Percentiles rank a stretch among this genome's conserved stretches.
Conservation (phyloP, 1,140 invertebrate genomes). For the Pectinophora gossypiella region DNA sequence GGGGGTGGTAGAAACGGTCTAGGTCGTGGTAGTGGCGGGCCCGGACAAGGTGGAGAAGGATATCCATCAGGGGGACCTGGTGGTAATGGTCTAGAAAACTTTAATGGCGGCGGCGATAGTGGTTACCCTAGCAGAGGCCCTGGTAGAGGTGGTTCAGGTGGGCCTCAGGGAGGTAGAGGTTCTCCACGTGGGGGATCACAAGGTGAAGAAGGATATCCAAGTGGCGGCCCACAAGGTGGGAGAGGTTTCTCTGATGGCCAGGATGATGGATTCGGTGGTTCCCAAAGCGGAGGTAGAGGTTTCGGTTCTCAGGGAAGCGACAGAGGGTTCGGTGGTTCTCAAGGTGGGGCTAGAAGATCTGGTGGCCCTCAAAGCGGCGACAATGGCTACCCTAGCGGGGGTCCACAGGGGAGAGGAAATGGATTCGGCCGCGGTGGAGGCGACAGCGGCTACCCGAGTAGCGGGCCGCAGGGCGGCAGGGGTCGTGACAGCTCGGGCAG, state of each 20-base stretch:
- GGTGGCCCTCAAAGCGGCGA: neutral
- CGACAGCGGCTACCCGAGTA: neutral
- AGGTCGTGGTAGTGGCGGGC: constrained; percentile 11
- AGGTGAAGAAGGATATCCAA: neutral
- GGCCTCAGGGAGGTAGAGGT: constrained; percentile 8
- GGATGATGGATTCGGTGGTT: constrained; percentile 16
- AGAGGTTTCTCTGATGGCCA: constrained; percentile 18
- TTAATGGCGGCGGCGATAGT: constrained; percentile 15
- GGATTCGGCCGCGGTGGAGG: neutral
- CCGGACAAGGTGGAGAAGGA: constrained; percentile 17
- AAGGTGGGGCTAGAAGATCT: constrained; percentile 8
- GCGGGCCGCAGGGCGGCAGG: constrained; percentile 5
- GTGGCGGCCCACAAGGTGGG: constrained; percentile 1
- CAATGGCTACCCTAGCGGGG: constrained; percentile 17
- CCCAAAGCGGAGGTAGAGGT: constrained; percentile 10
- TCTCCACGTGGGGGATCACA: constrained; percentile 12
- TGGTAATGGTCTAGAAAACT: constrained; percentile 12
- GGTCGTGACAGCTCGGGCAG: constrained; percentile 13
- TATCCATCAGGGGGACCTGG: neutral
- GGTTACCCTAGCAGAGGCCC: constrained; percentile 31
- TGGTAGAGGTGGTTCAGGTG: neutral
- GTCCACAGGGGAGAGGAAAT: neutral
- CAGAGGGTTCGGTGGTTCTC: constrained; percentile 29
- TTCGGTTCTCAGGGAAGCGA: constrained; percentile 7
- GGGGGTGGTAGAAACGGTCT: constrained; percentile 15